Conservation (phyloP, 92 coral and sea anemone species). For the Epizoanthus fatuus region DNA sequence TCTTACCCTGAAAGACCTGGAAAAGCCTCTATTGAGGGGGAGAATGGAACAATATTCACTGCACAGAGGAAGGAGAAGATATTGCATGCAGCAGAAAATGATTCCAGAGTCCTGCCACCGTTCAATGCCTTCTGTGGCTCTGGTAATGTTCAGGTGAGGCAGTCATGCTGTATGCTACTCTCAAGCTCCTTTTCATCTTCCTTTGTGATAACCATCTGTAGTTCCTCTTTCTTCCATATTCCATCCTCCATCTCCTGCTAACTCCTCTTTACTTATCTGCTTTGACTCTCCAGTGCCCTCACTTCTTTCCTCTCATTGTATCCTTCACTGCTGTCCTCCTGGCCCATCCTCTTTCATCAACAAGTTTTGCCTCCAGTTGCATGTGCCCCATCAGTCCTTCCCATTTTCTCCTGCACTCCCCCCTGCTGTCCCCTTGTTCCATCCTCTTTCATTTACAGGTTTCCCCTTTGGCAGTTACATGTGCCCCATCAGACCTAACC, state of each 20-base stretch:
- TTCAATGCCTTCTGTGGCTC: constrained; percentile 80
- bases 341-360: neutral
- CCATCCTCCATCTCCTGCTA: neutral
- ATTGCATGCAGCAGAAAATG: constrained; percentile 49
- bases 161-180: neutral
- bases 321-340: neutral
- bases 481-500: too few species aligned
- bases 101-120: constrained; percentile 70
- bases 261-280: neutral
- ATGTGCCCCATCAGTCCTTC: too few species aligned
- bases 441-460: neutral
- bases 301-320: neutral
- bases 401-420: neutral
- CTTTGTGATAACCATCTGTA: neutral
- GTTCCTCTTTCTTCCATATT: neutral
- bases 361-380: too few species aligned
- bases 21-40: constrained; percentile 67
- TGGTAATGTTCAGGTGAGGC: constrained; percentile 77
- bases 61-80: constrained; percentile 76
- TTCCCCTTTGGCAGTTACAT: too few species aligned
- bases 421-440: neutral
- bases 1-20: constrained; percentile 76
- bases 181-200: too few species aligned
- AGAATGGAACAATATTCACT: constrained; percentile 62
- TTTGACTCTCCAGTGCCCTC: neutral